phyloP scores from a whole-genome alignment of 2,888 invertebrate species.

The Agriopis marginaria region DNA sequence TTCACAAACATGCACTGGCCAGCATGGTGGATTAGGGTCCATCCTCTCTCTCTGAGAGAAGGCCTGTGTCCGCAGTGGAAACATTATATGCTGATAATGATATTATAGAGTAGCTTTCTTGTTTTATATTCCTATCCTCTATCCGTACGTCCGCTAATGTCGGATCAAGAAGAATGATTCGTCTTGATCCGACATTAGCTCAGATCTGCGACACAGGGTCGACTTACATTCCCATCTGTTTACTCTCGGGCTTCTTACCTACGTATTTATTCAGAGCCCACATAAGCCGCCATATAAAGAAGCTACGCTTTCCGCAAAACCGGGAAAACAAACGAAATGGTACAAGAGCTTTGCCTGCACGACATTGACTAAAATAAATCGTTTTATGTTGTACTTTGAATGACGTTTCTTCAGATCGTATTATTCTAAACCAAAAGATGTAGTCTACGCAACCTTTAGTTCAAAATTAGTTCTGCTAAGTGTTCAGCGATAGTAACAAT shows the following conservation, averaged over 20 bases:
- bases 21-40: no score
- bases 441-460: no score
- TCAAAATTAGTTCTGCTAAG: no score
- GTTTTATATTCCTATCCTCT: neutral
- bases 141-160: neutral
- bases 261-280: constrained; percentile 39
- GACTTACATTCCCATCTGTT: constrained; percentile 29
- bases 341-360: constrained; percentile 29
- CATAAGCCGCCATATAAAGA: constrained; percentile 40
- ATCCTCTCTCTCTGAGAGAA: no score
- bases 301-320: constrained; percentile 54
- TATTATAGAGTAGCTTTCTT: constrained; percentile 3
- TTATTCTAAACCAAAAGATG: no score
- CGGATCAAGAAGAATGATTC: neutral
- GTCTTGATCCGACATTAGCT: constrained; percentile 20
- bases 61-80: no score
- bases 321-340: constrained; percentile 62
- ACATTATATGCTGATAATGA: no score
- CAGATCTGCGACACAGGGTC: constrained; percentile 23
- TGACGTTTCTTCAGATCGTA: no score
- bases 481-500: no score
- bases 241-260: constrained; percentile 28
- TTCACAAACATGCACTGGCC: no score
- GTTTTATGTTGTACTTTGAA: constrained; percentile 1
- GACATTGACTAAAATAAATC: constrained; percentile 30